Conservation (phyloP, 1,140 invertebrate species). For the Anthonomus grandis region DNA sequence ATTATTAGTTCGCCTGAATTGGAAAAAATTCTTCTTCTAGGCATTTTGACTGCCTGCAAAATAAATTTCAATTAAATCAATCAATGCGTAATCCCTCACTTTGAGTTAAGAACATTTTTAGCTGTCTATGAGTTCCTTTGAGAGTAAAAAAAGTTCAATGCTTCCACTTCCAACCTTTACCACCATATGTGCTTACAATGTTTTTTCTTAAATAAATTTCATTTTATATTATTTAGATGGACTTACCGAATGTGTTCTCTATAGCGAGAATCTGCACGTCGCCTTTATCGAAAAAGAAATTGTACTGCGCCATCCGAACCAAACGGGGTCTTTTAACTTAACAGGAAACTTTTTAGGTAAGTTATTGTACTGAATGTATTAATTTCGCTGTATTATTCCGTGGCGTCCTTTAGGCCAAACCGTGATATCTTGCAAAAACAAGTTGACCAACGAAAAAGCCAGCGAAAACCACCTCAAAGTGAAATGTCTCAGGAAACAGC, state of each 20-base stretch:
- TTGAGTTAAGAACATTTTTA: background rate
- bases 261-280: conserved; percentile 21
- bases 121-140: too few relatives aligned
- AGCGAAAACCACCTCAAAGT: conserved; percentile 42
- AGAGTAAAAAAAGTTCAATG: too few relatives aligned
- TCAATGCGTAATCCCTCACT: background rate
- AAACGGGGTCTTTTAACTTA: conserved; percentile 23
- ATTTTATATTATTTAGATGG: background rate
- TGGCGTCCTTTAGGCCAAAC: conserved; percentile 27
- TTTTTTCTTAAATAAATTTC: too few relatives aligned
- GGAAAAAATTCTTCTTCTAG: too few relatives aligned
- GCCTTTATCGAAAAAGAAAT: conserved; percentile 26
- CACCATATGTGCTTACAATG: too few relatives aligned
- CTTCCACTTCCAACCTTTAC: too few relatives aligned
- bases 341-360: conserved; percentile 32
- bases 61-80: background rate
- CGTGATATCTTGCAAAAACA: conserved; percentile 22
- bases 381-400: too few relatives aligned
- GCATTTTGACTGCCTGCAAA: background rate
- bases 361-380: background rate
- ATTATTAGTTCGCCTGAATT: too few relatives aligned
- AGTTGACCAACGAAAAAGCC: conserved; percentile 2
- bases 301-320: background rate
- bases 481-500: conserved; percentile 60
- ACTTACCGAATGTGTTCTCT: conserved; percentile 6